Evolutionary conservation across 2,888 invertebrate genomes (phyloP).

Genomic region (Isoperla grammatica): DNA sequence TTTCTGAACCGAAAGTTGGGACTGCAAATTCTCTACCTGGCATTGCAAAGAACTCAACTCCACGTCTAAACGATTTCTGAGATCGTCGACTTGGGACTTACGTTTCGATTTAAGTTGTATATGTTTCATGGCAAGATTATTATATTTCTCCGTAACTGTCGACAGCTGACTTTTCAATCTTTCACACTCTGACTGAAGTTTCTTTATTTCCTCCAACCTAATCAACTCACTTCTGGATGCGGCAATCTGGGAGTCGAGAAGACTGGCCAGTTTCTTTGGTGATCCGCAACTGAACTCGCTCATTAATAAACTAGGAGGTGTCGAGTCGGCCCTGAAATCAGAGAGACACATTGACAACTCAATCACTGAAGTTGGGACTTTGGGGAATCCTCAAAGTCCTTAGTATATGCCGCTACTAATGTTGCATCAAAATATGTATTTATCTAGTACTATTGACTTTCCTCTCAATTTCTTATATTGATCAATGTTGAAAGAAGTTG

Average conservation of each 20-base stretch:
- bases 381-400: not conserved
- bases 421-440: constrained; percentile 15
- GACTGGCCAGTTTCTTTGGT: constrained; percentile 36
- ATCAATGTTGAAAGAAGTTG: no score
- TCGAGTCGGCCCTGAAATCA: constrained; percentile 37
- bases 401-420: no score
- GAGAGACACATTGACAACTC: constrained; percentile 5
- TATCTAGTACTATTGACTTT: constrained; percentile 1
- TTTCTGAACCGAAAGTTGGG: constrained; percentile 38
- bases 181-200: constrained; percentile 38
- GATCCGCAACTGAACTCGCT: constrained; percentile 37
- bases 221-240: constrained; percentile 37
- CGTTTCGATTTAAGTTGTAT: constrained; percentile 39
- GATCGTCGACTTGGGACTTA: constrained; percentile 38
- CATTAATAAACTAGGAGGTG: constrained; percentile 37
- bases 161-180: constrained; percentile 36
- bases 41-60: constrained; percentile 35
- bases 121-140: constrained; percentile 38
- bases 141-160: constrained; percentile 39
- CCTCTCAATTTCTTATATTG: not conserved
- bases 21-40: constrained; percentile 38
- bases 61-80: constrained; percentile 38
- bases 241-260: constrained; percentile 34
- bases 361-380: constrained; percentile 10
- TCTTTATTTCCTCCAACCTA: constrained; percentile 37